A percentile compares a stretch with the other conserved stretches of the same genome.
Evolutionary conservation across 2,888 invertebrate genomes (phyloP).

Genomic region (Acrobasis suavella): DNA sequence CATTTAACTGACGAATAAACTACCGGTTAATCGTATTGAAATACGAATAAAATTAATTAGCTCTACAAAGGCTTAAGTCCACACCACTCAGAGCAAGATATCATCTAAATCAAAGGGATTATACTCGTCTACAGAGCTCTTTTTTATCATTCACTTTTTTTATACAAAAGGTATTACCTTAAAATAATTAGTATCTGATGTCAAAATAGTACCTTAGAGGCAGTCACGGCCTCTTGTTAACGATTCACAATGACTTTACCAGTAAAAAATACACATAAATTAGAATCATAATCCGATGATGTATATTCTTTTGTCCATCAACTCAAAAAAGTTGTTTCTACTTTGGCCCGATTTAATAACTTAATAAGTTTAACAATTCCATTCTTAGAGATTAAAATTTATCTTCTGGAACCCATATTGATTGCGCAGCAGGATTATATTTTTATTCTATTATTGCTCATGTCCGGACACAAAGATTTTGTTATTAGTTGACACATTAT

Average conservation of each 20-base stretch:
- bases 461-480: slow-evolving; percentile 19
- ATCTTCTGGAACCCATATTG: slow-evolving; percentile 38
- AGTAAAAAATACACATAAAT: slow-evolving; percentile 70
- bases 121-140: slow-evolving; percentile 50
- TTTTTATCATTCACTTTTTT: slow-evolving; percentile 48
- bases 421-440: slow-evolving; percentile 37
- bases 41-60: slow-evolving; percentile 45
- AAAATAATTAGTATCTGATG: slow-evolving; percentile 74
- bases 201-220: slow-evolving; percentile 71
- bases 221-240: slow-evolving; percentile 61
- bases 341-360: slow-evolving; percentile 61
- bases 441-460: slow-evolving; percentile 24
- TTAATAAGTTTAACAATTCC: slow-evolving; percentile 68
- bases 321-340: slow-evolving; percentile 55
- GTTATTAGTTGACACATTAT: slow-evolving; percentile 17
- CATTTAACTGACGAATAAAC: slow-evolving; percentile 7
- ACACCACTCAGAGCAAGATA: slow-evolving; percentile 38
- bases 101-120: slow-evolving; percentile 55
- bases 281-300: slow-evolving; percentile 75
- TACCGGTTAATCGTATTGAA: slow-evolving; percentile 40
- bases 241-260: slow-evolving; percentile 64
- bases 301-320: slow-evolving; percentile 61
- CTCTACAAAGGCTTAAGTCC: slow-evolving; percentile 41
- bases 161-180: slow-evolving; percentile 67
- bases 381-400: slow-evolving; percentile 54